phyloP scores from a whole-genome alignment of 2,113 vertebrate species.

The Zapus hudsonius region DNA sequence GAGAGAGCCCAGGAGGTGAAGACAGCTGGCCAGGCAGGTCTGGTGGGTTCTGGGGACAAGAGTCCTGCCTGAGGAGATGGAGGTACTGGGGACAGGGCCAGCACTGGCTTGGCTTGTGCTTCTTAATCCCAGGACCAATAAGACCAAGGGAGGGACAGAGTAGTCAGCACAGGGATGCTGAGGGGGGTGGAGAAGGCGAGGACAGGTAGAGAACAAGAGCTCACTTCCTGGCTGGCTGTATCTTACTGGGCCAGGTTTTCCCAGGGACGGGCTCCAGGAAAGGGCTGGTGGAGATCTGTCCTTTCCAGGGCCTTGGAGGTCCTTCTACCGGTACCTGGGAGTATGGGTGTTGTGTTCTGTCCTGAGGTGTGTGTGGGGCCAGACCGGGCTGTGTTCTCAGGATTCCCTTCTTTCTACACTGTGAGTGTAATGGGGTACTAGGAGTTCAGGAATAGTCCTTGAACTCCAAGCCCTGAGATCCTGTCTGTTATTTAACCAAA shows the following conservation, averaged over 20 bases:
- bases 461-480: too few relatives aligned
- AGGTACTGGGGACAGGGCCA: rapidly evolving
- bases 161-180: not conserved
- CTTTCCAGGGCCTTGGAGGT: too few relatives aligned
- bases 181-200: too few relatives aligned
- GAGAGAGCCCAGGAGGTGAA: not conserved
- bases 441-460: too few relatives aligned
- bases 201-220: not conserved
- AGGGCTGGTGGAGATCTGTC: not conserved
- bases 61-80: not conserved
- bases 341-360: too few relatives aligned
- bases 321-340: not conserved
- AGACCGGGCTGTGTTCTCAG: not conserved
- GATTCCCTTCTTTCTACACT: too few relatives aligned
- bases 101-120: not conserved
- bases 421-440: too few relatives aligned
- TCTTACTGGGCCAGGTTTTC: not conserved
- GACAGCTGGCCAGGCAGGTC: not conserved
- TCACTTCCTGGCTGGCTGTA: not conserved
- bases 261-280: not conserved
- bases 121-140: not conserved
- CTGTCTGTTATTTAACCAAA: too few relatives aligned
- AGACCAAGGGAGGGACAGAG: not conserved
- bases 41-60: not conserved
- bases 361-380: not conserved